phyloP scores from a whole-genome alignment of 2,113 vertebrate genomes.

The Dipodomys merriami region DNA sequence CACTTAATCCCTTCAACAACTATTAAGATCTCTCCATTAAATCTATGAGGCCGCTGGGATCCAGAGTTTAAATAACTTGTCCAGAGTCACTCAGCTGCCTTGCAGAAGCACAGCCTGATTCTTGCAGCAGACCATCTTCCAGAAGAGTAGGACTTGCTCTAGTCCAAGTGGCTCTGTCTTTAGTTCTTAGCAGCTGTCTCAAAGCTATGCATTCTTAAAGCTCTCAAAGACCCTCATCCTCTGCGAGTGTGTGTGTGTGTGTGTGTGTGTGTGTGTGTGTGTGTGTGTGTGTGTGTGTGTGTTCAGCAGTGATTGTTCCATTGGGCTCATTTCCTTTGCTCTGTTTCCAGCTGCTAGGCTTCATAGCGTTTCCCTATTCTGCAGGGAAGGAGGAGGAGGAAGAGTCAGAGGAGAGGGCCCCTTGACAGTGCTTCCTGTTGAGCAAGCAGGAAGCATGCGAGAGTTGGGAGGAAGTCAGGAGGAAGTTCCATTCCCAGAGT shows the following conservation, averaged over 20 bases:
- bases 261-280: too few relatives aligned
- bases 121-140: neutral
- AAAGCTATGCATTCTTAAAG: neutral
- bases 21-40: neutral
- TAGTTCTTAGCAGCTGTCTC: neutral
- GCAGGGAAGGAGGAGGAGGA: neutral
- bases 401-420: neutral
- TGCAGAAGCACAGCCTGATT: neutral
- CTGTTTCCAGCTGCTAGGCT: neutral
- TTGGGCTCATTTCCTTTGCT: constrained; percentile 13
- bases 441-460: constrained; percentile 53
- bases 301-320: neutral
- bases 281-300: rapidly evolving
- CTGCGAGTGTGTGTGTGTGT: too few relatives aligned
- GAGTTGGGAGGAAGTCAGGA: constrained; percentile 49
- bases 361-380: neutral
- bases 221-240: neutral
- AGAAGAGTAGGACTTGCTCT: neutral
- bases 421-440: constrained; percentile 3
- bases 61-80: neutral
- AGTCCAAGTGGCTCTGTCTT: neutral
- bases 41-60: neutral
- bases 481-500: neutral
- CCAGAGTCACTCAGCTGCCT: neutral
- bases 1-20: neutral